Base-by-base conservation (phyloP, 2,888 invertebrate species). In the Petrolisthes manimaculis region DNA sequence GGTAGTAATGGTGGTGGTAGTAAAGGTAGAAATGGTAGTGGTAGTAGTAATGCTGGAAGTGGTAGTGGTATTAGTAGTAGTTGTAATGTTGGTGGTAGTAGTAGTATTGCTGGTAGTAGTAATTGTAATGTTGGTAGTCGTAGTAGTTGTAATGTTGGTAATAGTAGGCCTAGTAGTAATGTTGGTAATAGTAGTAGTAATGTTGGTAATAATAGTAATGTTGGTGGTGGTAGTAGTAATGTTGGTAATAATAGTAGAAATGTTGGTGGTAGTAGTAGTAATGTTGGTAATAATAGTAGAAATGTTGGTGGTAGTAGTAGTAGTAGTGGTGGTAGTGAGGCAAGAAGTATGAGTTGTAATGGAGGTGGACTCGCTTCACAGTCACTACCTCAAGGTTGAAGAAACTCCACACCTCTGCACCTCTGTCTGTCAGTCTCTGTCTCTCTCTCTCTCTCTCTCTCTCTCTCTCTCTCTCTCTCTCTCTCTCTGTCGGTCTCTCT, bases 391-490 rank as follows among this genome's bases (percentile, higher is more conserved):
- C 8, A 61, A 61, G 9, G 14, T 61, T 14, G 14, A 61, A 61
- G 9, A 8, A 14, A 61, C 8, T 9, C 8, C 14, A 61, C 61
- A 61, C 14, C 14, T 61, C 61, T 8, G 61, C 61, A 61, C 8
- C 9, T 8, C 61, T 61, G 14, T 9, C 9, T 14, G 61, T 14
- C 75, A 9, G 37, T 75, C 75, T 14, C 51, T 24, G 5, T 69
- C 14, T 69, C 51, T 37, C 81, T 21, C 61, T 8, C 81, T 61
- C 37, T 37, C 82, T 82, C 67, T 69, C 82, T 51, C 81, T 61
- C 81, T 24, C 81, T 81, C 81, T 18, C 69, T 37, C 69, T 61
- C 53, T 69, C 51, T n/a, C 77, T 14, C 82, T 69, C 37, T 37
- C 67, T 69, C 37, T n/a, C n/a, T n/a, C n/a, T n/a, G n/a, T n/a